Percentiles rank a stretch among this genome's conserved stretches.
Evolutionary conservation across 2,888 invertebrate genomes (phyloP).

Genomic region (Cryptus viduatorius): DNA sequence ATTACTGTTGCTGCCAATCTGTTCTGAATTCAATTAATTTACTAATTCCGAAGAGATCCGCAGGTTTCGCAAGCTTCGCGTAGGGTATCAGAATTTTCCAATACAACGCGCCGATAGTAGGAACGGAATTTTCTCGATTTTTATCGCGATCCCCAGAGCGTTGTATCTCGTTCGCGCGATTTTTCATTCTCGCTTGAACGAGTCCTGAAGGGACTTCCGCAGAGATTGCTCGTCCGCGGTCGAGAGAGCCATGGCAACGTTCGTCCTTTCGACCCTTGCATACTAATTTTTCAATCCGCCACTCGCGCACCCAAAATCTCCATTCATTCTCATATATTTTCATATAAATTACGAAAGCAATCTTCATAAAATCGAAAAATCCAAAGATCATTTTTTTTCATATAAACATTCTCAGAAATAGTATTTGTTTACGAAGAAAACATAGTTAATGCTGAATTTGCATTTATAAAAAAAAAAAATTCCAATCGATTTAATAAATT

Average conservation of each 20-base stretch:
- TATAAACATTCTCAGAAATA: neutral
- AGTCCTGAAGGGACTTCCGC: neutral
- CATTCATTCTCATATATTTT: neutral
- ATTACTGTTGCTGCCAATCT: no score
- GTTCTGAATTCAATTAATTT: no score
- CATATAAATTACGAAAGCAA: neutral
- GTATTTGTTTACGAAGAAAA: neutral
- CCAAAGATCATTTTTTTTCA: neutral
- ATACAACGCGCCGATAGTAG: neutral
- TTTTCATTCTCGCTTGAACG: slow-evolving; percentile 4
- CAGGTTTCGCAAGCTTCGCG: neutral
- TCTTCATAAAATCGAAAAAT: neutral
- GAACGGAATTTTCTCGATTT: neutral
- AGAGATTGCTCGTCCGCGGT: neutral
- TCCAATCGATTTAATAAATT: no score
- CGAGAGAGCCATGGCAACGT: neutral
- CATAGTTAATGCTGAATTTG: neutral
- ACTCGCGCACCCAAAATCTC: neutral
- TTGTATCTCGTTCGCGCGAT: neutral
- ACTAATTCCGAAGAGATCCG: no score
- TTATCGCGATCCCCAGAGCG: neutral
- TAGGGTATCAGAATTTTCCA: neutral
- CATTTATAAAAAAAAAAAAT: no score
- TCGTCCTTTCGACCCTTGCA: neutral
- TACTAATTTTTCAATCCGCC: neutral